Percentiles rank a stretch among this genome's conserved stretches.
phyloP scores from a whole-genome alignment of 2,797 vertebrate species.

The Thaleichthys pacificus region DNA sequence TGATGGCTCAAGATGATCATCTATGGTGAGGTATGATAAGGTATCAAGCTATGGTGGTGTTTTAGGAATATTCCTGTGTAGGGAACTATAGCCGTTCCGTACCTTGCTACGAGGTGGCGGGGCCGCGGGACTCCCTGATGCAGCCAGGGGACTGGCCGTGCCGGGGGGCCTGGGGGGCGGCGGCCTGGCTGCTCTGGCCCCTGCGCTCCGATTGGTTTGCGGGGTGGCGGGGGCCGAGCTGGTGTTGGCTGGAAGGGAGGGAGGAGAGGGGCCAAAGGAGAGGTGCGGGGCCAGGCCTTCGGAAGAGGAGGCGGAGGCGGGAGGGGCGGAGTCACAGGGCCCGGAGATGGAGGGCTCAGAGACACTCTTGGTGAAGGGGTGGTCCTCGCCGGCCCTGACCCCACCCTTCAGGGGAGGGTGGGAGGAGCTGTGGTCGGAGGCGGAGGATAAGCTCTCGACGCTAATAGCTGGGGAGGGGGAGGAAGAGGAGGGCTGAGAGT shows the following conservation, averaged over 20 bases:
- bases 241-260: constrained; percentile 61
- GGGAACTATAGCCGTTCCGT: neutral
- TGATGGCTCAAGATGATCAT: neutral
- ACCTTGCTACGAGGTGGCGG: constrained; percentile 71
- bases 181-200: constrained; percentile 35
- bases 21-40: too few species aligned
- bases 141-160: constrained; percentile 62
- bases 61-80: too few species aligned
- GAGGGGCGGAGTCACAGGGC: constrained; percentile 53
- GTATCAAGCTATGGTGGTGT: too few species aligned
- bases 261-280: constrained; percentile 37
- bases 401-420: constrained; percentile 53
- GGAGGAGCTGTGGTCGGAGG: constrained; percentile 78
- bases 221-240: constrained; percentile 81
- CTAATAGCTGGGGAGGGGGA: constrained; percentile 90
- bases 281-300: constrained; percentile 47
- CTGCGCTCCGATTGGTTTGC: constrained; percentile 75
- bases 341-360: constrained; percentile 89
- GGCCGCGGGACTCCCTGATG: constrained; percentile 56
- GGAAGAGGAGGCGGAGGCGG: constrained; percentile 47
- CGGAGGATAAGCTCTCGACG: constrained; percentile 86
- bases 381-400: constrained; percentile 67
- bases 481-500: constrained; percentile 86
- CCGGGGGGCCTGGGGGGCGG: constrained; percentile 54
- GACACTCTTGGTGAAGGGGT: constrained; percentile 85